phyloP scores from a whole-genome alignment of 2,113 vertebrate genomes.

The Nanger granti region DNA sequence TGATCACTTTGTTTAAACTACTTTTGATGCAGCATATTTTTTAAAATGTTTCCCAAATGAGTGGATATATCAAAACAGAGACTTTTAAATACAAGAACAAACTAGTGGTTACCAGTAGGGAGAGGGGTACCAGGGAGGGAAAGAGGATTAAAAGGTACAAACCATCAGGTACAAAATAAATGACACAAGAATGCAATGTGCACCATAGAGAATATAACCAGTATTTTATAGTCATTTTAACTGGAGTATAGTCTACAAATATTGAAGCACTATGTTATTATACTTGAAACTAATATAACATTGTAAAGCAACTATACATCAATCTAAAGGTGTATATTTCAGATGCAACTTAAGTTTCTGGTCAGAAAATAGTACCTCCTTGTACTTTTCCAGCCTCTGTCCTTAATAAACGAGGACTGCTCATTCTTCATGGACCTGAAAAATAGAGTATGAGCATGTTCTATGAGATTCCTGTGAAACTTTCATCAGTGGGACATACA shows the following conservation, averaged over 20 bases:
- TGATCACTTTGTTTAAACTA: slow-evolving; percentile 28
- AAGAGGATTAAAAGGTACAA: neutral
- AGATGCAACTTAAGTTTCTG: neutral
- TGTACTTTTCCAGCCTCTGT: neutral
- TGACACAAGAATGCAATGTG: neutral
- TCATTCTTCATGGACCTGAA: slow-evolving; percentile 12
- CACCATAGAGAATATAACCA: neutral
- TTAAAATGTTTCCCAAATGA: neutral
- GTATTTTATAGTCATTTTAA: neutral
- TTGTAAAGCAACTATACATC: neutral
- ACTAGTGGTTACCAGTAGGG: neutral
- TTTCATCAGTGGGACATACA: neutral
- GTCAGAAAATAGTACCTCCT: neutral
- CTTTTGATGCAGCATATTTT: neutral
- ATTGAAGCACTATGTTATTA: neutral
- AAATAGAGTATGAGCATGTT: neutral
- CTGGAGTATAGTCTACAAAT: neutral
- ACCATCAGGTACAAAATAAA: neutral
- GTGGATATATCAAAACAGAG: neutral
- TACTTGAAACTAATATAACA: neutral
- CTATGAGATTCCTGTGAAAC: neutral
- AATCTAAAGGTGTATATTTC: neutral
- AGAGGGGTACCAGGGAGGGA: neutral
- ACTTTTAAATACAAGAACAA: neutral
- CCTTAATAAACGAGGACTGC: neutral